Evolutionary conservation across 2,797 vertebrate species (phyloP).

Genomic region (Myripristis jacobus): DNA sequence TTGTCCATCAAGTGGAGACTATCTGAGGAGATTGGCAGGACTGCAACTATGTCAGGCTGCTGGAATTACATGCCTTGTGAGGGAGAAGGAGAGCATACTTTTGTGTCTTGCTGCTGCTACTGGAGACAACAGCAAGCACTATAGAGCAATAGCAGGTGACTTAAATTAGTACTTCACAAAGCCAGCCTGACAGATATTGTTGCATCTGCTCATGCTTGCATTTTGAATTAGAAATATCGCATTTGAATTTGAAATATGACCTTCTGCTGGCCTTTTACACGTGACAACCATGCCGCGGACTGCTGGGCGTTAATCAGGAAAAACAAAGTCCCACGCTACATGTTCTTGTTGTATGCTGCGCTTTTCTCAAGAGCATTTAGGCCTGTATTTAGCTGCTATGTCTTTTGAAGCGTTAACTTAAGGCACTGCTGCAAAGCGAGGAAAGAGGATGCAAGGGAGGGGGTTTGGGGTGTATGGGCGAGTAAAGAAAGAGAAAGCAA

Average conservation of each 20-base stretch:
- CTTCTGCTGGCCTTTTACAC: slow-evolving; percentile 23
- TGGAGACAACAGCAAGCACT: background rate
- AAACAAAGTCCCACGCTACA: slow-evolving; percentile 41
- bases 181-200: slow-evolving; percentile 20
- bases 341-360: slow-evolving; percentile 19
- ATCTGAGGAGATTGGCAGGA: slow-evolving; percentile 63
- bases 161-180: slow-evolving; percentile 30
- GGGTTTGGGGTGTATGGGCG: slow-evolving; percentile 34
- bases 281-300: slow-evolving; percentile 17
- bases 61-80: slow-evolving; percentile 52
- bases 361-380: slow-evolving; percentile 55
- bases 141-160: slow-evolving; percentile 18
- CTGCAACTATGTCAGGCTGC: slow-evolving; percentile 64
- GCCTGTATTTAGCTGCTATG: slow-evolving; percentile 48
- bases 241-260: too few relatives aligned
- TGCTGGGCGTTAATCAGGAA: slow-evolving; percentile 25
- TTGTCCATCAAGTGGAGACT: slow-evolving; percentile 58
- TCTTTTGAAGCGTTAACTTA: slow-evolving; percentile 64
- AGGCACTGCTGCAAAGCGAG: slow-evolving; percentile 60
- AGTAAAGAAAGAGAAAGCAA: slow-evolving; percentile 61
- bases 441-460: slow-evolving; percentile 8
- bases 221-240: too few relatives aligned
- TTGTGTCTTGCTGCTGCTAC: too few relatives aligned
- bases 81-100: slow-evolving; percentile 7
- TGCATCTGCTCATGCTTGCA: slow-evolving; percentile 42